These are phyloP conservation scores for Lithophane semibrunnea DNA, from an alignment of 2,888 invertebrate genomes.

Conservation along the genomic window DNA sequence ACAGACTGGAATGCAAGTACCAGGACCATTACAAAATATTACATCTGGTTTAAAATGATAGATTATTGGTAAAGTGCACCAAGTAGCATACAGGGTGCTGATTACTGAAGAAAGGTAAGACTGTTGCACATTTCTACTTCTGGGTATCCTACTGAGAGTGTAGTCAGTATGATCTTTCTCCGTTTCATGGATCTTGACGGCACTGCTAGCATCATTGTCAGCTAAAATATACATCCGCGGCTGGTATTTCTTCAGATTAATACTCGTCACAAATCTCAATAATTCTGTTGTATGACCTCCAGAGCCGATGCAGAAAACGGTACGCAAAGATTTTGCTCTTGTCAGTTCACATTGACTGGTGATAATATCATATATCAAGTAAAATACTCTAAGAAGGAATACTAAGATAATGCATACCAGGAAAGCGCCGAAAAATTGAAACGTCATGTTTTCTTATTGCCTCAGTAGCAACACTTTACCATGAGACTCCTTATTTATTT, in stretches of 20 bases:
- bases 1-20: conserved; percentile 98
- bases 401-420: conserved; percentile 42
- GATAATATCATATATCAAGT: conserved; percentile 74
- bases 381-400: conserved; percentile 70
- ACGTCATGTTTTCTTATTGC: conserved; percentile 21
- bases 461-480: neutral
- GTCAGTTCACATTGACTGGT: conserved; percentile 73
- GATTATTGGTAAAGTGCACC: conserved; percentile 93
- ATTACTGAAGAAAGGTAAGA: conserved; percentile 94
- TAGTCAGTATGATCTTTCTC: conserved; percentile 84
- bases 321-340: conserved; percentile 76
- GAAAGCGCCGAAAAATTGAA: conserved; percentile 13
- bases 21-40: conserved; percentile 98
- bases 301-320: conserved; percentile 93
- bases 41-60: conserved; percentile 94
- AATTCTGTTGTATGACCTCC: conserved; percentile 99
- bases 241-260: conserved; percentile 92
- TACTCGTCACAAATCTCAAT: conserved; percentile 92
- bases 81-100: conserved; percentile 94
- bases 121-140: conserved; percentile 97
- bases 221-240: conserved; percentile 95
- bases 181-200: conserved; percentile 91
- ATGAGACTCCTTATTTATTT: neutral
- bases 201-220: conserved; percentile 94
- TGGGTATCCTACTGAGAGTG: conserved; percentile 92